Conservation (phyloP, 2,888 invertebrate genomes). For the Chrysolina haemoptera region DNA sequence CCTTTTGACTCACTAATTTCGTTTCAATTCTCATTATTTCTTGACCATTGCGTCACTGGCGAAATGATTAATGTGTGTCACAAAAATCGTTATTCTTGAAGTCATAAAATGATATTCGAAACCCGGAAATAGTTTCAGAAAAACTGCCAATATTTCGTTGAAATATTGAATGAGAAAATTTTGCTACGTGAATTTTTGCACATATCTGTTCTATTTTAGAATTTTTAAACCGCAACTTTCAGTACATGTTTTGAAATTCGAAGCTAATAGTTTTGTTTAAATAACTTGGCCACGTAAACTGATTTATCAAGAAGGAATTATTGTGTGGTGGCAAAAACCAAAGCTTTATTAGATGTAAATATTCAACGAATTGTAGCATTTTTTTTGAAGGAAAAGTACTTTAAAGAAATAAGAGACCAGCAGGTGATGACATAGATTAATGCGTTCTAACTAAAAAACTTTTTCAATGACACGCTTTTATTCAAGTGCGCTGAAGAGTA, state of each 20-base stretch:
- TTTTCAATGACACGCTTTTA: too few species aligned
- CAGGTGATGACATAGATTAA: too few species aligned
- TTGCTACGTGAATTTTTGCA: background rate
- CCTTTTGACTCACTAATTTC: slow-evolving; percentile 68
- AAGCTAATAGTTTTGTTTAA: background rate
- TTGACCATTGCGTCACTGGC: too few species aligned
- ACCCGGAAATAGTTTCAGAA: background rate
- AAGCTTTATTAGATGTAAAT: too few species aligned
- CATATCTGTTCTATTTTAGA: background rate
- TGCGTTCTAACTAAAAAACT: too few species aligned
- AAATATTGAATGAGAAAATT: background rate
- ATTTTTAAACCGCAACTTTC: background rate
- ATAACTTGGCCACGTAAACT: background rate
- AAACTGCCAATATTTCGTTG: background rate
- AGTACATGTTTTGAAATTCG: background rate
- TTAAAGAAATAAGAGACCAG: too few species aligned
- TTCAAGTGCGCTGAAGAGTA: too few species aligned
- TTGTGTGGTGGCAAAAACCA: background rate
- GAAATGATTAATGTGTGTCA: too few species aligned
- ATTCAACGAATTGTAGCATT: too few species aligned
- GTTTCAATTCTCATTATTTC: too few species aligned
- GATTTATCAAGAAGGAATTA: background rate
- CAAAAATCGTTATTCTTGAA: too few species aligned
- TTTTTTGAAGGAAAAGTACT: too few species aligned
- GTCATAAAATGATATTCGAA: background rate